Evolutionary conservation across 1,140 invertebrate species (phyloP), one percentile per base, ranked within the genome.

Genomic region (Probaryconus sp.): DNA sequence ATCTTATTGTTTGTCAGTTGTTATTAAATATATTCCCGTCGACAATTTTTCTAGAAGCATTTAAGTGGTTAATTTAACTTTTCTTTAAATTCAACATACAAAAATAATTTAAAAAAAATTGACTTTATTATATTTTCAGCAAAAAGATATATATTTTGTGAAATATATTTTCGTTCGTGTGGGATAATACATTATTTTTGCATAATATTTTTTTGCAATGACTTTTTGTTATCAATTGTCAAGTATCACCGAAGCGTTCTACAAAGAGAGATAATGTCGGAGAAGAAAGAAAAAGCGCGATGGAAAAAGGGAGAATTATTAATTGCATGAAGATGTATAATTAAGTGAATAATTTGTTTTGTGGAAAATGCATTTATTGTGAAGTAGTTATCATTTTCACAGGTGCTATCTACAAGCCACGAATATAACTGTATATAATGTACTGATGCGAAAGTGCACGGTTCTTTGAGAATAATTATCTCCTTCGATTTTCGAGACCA

Each of bases 381-480:
- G 24, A 50, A 63, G 55, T 53, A 48, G 70, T 67, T 60, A 67
- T 55, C 55, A 67, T 61, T 73, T 67, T 55, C 55, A 55, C 45
- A 73, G 40, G 61, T 67, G 45, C 55, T 60, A 61, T 61, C 61
- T 55, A 38, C 42, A 40, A 55, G 58, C 43, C 42, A 30, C 40
- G 48, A 64, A 58, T 69, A 64, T 64, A 69, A 64, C 58, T 69
- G 63, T 74, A 64, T 75, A 74, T 74, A 68, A 64, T 64, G 55
- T 53, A 51, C 51, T 69, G 71, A 61, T 69, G 58, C 45, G 58
- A 69, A 75, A 69, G 63, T 74, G 71, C 71, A 61, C 37, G 61
- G 70, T 56, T 73, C 70, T 73, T 73, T 73, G 70, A 73, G 61
- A 67, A 63, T 73, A 73, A 73, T 73, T 73, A 73, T 73, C 61